phyloP scores from a whole-genome alignment of 2,113 vertebrate genomes.

The Thalassarche chlororhynchos region DNA sequence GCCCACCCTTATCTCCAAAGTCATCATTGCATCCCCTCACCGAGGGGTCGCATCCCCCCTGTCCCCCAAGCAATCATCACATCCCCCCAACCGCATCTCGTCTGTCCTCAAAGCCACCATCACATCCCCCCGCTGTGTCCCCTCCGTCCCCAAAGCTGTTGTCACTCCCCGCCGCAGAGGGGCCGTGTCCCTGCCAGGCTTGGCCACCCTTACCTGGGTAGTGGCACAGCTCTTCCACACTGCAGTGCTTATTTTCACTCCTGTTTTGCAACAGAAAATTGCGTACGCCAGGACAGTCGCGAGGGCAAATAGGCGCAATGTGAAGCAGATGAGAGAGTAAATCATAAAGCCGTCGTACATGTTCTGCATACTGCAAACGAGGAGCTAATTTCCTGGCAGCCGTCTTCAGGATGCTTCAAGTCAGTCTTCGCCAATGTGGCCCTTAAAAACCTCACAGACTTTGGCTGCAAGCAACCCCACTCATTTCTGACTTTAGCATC shows the following conservation, averaged over 20 bases:
- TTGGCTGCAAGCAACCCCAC: neutral
- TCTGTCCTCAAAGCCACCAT: neutral
- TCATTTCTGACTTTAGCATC: neutral
- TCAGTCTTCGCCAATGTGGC: neutral
- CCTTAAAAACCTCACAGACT: neutral
- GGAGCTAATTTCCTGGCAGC: constrained; percentile 26
- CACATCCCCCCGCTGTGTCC: neutral
- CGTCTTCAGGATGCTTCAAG: neutral
- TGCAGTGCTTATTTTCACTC: constrained; percentile 24
- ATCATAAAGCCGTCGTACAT: neutral
- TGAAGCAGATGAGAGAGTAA: constrained; percentile 37
- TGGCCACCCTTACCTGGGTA: neutral
- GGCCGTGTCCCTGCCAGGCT: neutral
- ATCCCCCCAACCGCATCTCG: rapidly evolving
- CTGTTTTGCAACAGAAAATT: constrained; percentile 18
- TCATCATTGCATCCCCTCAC: neutral
- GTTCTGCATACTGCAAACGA: constrained; percentile 30
- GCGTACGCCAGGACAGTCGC: neutral
- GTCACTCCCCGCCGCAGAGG: rapidly evolving
- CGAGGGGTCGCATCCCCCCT: too few species aligned
- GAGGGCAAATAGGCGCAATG: neutral
- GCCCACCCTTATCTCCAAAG: neutral
- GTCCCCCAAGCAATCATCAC: neutral
- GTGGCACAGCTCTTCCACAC: neutral
- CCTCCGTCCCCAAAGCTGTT: neutral